Base-by-base conservation (phyloP, 2,113 vertebrate species). In the Hirundichthys speculiger region DNA sequence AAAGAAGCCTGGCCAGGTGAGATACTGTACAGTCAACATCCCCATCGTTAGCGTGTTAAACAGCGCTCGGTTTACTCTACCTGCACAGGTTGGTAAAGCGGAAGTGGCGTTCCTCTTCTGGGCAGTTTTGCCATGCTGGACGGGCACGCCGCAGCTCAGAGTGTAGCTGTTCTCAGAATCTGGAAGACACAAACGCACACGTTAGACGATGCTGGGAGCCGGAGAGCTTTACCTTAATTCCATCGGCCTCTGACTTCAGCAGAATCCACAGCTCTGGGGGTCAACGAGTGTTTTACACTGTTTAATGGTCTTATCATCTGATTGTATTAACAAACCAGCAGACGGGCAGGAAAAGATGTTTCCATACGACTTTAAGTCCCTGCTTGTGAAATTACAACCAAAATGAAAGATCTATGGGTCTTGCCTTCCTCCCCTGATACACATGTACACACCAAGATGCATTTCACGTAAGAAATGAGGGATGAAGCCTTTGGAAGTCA, bases 141-240 rank as follows among this genome's bases (percentile, higher is more conserved):
- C 60, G 0, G 95, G 94, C 5, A 96, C 46, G 0, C 96, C 97
- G 0, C 97, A 99, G 88, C 94, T 98, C 75, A 99, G 89, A 0
- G 94, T 88, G 83, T 98, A 99, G 86, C 95, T 96, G 88, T 93
- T 96, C 73, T 98, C 97, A 0, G 95, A 95, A 81, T 96, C 96
- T 98, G 90, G 8, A 50, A 74, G 50, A 57, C 20, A 80, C 13
- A 82, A 54, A 84, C 30, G 65, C 15, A 64, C 20, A 63, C 7
- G 60, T 56, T 24, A 65, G 34, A 27, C 19, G 13, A 34, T 34
- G 9, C n/a, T n/a, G n/a, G n/a, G n/a, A n/a, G n/a, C n/a, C n/a
- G 3, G 27, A 27, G 3, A 34, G 30, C 30, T 34, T 34, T 34
- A 34, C 11, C 3, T 34, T 5, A 9, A 34, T 7, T 34, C 30